Conservation (phyloP, 2,113 vertebrate genomes). For the Lampris megalopsis region DNA sequence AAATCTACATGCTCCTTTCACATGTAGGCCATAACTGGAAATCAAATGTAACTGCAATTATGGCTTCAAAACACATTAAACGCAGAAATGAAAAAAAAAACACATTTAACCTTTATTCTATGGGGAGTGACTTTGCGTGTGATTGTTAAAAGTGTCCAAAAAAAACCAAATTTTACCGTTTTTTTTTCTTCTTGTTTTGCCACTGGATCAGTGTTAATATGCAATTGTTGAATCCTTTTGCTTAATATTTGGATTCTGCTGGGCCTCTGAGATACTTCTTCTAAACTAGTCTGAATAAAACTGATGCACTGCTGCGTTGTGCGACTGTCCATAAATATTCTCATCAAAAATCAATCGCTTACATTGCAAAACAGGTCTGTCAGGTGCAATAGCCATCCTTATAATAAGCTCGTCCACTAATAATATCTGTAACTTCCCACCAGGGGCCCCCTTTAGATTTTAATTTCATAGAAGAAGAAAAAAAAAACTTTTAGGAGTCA, state of each 20-base stretch:
- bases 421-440: slow-evolving; percentile 45
- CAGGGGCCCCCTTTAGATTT: slow-evolving; percentile 43
- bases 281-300: too few relatives aligned
- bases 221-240: slow-evolving; percentile 17
- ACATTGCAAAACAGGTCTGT: slow-evolving; percentile 11
- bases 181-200: slow-evolving; percentile 3
- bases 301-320: background rate
- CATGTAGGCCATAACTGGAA: slow-evolving; percentile 15
- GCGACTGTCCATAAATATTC: slow-evolving; percentile 16
- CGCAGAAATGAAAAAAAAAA: too few relatives aligned
- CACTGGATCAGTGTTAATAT: background rate
- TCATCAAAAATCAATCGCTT: slow-evolving; percentile 36
- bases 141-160: slow-evolving; percentile 50
- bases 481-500: slow-evolving; percentile 40
- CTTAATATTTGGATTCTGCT: background rate
- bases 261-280: too few relatives aligned
- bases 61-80: too few relatives aligned
- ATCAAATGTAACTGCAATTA: slow-evolving; percentile 31
- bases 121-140: slow-evolving; percentile 28
- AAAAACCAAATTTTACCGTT: background rate
- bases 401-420: slow-evolving; percentile 16
- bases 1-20: background rate
- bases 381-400: slow-evolving; percentile 29
- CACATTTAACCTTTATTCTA: background rate
- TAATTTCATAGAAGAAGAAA: slow-evolving; percentile 12